These are phyloP conservation scores for Chrysolina oricalcia DNA, from an alignment of 2,888 invertebrate genomes.

Conservation along the genomic window DNA sequence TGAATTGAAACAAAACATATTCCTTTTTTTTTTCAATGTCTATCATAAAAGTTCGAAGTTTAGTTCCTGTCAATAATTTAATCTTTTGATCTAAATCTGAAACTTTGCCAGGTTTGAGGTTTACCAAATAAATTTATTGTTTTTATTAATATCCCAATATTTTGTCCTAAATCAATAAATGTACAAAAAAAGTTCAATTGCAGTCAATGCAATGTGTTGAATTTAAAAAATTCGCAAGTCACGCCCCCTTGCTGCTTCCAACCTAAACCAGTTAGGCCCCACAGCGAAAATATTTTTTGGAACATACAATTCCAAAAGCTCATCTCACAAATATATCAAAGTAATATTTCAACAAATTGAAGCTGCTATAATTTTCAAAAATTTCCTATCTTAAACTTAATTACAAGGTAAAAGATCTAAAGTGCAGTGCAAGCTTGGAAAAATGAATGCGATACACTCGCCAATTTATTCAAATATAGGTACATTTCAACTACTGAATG, in stretches of 20 bases:
- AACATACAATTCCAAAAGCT: slow-evolving; percentile 33
- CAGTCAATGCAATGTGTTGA: not conserved
- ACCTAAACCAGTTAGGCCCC: slow-evolving; percentile 42
- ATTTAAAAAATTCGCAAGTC: not conserved
- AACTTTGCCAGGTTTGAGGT: too few relatives aligned
- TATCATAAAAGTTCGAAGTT: not conserved
- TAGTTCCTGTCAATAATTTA: not conserved
- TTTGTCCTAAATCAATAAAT: not conserved
- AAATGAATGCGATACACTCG: slow-evolving; percentile 33
- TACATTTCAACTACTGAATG: not conserved
- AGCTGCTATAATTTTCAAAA: slow-evolving; percentile 18
- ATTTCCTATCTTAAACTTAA: slow-evolving; percentile 41
- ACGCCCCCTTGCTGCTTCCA: slow-evolving; percentile 7
- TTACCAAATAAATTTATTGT: not conserved
- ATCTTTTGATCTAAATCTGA: not conserved
- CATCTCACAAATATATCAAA: slow-evolving; percentile 31
- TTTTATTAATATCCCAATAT: not conserved
- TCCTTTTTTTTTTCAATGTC: not conserved
- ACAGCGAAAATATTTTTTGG: slow-evolving; percentile 16
- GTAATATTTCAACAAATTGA: slow-evolving; percentile 40
- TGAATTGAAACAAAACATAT: not conserved
- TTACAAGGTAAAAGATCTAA: slow-evolving; percentile 41
- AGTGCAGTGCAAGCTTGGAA: slow-evolving; percentile 25
- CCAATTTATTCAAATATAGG: not conserved
- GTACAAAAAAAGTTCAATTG: not conserved